Base-by-base conservation (phyloP, 2,888 invertebrate genomes). In the Eutolmus rufibarbis region DNA sequence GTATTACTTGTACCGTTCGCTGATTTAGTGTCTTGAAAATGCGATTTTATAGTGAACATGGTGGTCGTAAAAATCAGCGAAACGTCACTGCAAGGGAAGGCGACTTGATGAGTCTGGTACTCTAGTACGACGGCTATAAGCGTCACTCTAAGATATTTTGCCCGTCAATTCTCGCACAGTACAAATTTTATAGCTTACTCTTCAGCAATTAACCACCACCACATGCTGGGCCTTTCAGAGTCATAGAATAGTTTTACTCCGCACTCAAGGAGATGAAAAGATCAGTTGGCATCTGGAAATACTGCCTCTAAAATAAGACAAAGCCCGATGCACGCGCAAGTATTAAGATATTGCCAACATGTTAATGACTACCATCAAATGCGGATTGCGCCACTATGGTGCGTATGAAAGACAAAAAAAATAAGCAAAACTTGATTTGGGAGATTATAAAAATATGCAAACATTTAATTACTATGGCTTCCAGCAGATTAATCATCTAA, bases 21-120 rank as follows among this genome's bases (percentile, higher is more conserved):
- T 76, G 86, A 76, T 86, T 86, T 76, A 86, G 86, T 86, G 51
- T n/a, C 86, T 86, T 77, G 46, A 76, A 76, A 77, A 86, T 86
- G 37, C 46, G 51, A 37, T 86, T 86, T 86, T 86, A 86, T 86
- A 76, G 31, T 34, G 31, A 76, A 76, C 74, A 86, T 31, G 51
- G 51, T 56, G 56, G 51, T 86, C 77, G 37, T 86, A 86, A 86
- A 86, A 86, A 77, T 86, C 56, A 51, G 19, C n/a, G 34, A 85
- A 74, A 85, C 74, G 40, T 85, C 85, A 85, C n/a, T 74, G 16
- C 28, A 43, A 43, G 23, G 84, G 8, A n/a, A 82, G 7, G 28
- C 40, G 43, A 78, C 19, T 14, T 34, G 78, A 43, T 78, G 51
- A 1, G 51, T n/a, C 7, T 16, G 16, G 43, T 46, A 66, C 23